phyloP scores from a whole-genome alignment of 2,797 vertebrate genomes.

The Anguilla megastoma region DNA sequence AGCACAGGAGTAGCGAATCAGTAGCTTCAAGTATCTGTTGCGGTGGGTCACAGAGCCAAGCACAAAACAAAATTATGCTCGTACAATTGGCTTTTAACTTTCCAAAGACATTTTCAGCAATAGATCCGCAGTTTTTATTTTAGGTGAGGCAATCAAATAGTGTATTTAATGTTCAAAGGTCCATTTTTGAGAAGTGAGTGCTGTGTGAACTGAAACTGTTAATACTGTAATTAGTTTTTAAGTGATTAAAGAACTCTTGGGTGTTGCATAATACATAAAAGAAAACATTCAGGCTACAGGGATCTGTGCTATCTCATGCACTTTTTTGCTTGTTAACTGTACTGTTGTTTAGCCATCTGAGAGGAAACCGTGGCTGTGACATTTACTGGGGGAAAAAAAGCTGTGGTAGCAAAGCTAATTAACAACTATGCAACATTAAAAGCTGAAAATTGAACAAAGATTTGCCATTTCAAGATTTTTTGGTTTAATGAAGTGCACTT shows the following conservation, averaged over 20 bases:
- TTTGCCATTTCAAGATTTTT: neutral
- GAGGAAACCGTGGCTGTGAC: neutral
- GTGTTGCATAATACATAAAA: neutral
- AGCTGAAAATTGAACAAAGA: slow-evolving; percentile 4
- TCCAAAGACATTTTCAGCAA: neutral
- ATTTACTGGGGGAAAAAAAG: neutral
- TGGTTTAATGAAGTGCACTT: neutral
- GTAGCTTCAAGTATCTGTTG: neutral
- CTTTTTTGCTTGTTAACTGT: neutral
- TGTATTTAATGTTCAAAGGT: neutral
- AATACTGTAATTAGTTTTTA: neutral
- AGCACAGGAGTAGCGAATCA: neutral
- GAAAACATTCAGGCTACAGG: neutral
- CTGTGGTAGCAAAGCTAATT: neutral
- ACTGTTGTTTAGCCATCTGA: neutral
- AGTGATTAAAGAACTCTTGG: neutral
- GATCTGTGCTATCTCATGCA: neutral
- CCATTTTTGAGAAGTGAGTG: neutral
- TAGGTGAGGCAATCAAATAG: neutral
- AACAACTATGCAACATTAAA: neutral
- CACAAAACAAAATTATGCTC: neutral
- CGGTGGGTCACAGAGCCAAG: neutral
- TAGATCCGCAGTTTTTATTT: neutral
- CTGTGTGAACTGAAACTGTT: neutral
- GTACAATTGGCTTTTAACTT: neutral